Evolutionary conservation across 2,888 invertebrate species (phyloP).

Genomic region (Ecliptopera silaceata): DNA sequence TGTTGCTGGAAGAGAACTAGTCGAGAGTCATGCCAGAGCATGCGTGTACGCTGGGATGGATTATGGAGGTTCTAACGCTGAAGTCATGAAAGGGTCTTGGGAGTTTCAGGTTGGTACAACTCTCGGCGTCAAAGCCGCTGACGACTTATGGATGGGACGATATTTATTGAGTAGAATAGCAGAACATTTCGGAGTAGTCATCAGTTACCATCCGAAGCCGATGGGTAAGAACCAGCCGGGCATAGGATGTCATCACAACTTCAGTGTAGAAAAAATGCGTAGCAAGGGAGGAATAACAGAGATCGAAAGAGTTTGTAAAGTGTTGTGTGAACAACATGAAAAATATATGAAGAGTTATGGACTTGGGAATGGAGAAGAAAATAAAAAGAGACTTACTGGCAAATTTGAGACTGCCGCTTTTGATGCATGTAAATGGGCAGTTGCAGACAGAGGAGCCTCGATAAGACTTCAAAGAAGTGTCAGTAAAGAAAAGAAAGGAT

Average conservation of each 20-base stretch:
- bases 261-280: slow-evolving; percentile 94
- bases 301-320: slow-evolving; percentile 96
- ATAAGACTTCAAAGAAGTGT: slow-evolving; percentile 96
- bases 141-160: slow-evolving; percentile 93
- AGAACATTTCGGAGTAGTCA: slow-evolving; percentile 91
- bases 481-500: slow-evolving; percentile 93
- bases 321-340: slow-evolving; percentile 60
- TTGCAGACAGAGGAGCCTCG: slow-evolving; percentile 95
- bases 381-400: slow-evolving; percentile 96
- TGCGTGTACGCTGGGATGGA: slow-evolving; percentile 97
- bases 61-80: slow-evolving; percentile 97
- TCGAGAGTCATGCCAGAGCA: slow-evolving; percentile 92
- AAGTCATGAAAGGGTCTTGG: slow-evolving; percentile 98
- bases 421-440: slow-evolving; percentile 92
- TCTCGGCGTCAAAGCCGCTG: slow-evolving; percentile 91
- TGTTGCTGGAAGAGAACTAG: slow-evolving; percentile 96
- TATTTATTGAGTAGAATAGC: slow-evolving; percentile 92
- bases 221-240: slow-evolving; percentile 93
- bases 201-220: slow-evolving; percentile 88
- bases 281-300: slow-evolving; percentile 86
- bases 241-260: slow-evolving; percentile 94
- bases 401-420: slow-evolving; percentile 97
- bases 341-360: slow-evolving; percentile 96
- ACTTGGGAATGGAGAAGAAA: slow-evolving; percentile 93
- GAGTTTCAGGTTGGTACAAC: slow-evolving; percentile 96